phyloP scores from a whole-genome alignment of 2,797 vertebrate genomes.

The Siniperca obscura region DNA sequence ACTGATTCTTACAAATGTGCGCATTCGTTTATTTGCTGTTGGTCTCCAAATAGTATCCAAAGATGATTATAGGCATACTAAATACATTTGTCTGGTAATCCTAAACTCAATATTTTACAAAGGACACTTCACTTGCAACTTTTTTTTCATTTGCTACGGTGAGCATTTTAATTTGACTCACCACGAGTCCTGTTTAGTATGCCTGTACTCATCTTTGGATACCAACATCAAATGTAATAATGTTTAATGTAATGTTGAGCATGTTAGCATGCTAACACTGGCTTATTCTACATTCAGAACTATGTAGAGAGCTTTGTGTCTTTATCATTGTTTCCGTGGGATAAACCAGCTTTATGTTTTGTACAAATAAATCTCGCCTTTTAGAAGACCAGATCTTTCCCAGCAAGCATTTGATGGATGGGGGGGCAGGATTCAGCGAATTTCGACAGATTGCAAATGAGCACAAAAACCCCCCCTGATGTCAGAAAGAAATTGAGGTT shows the following conservation, averaged over 20 bases:
- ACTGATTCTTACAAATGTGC: too few relatives aligned
- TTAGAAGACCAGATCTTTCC: neutral
- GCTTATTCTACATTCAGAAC: neutral
- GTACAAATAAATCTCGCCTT: neutral
- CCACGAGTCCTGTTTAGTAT: too few relatives aligned
- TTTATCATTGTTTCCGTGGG: conserved; percentile 16
- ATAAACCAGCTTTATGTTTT: conserved; percentile 10
- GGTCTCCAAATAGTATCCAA: too few relatives aligned
- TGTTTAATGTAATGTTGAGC: neutral
- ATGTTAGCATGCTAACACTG: neutral
- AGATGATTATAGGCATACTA: too few relatives aligned
- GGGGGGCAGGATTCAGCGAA: neutral
- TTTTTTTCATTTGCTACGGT: too few relatives aligned
- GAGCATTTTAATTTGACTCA: too few relatives aligned
- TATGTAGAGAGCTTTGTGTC: neutral
- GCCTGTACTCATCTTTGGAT: too few relatives aligned
- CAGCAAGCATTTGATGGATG: neutral
- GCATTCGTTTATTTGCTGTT: too few relatives aligned
- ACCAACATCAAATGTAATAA: neutral
- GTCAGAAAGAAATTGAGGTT: neutral
- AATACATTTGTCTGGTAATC: too few relatives aligned
- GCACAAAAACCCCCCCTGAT: conserved; percentile 26
- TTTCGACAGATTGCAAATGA: conserved; percentile 10
- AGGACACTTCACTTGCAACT: too few relatives aligned
- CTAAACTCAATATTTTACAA: too few relatives aligned